A percentile compares a stretch with the other conserved stretches of the same genome.
These are phyloP conservation scores for Phyllotreta striolata DNA, from an alignment of 2,888 invertebrate genomes.

Conservation along the genomic window DNA sequence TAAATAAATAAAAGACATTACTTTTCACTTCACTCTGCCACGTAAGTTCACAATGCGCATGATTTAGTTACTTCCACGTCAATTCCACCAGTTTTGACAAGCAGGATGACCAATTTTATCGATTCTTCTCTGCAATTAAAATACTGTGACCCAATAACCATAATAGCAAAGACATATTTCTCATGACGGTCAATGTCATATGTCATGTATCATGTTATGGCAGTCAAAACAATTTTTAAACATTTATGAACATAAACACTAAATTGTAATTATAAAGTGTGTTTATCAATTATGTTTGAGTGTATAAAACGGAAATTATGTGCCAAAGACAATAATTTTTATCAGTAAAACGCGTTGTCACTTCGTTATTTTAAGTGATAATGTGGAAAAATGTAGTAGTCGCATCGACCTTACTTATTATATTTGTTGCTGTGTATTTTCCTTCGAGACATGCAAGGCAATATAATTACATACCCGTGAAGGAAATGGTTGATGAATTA, in stretches of 20 bases:
- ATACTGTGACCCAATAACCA: not conserved
- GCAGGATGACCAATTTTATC: not conserved
- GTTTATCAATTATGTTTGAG: no score
- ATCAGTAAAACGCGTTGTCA: no score
- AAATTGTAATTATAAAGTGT: no score
- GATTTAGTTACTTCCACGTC: conserved; percentile 63
- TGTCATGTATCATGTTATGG: no score
- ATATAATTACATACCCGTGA: conserved; percentile 53
- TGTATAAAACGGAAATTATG: no score
- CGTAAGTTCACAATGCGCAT: conserved; percentile 69
- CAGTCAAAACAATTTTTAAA: no score
- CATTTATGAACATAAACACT: no score
- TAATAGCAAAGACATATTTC: not conserved
- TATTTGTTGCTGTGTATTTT: conserved; percentile 53
- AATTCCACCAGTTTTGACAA: conserved; percentile 49
- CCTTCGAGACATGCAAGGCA: conserved; percentile 57
- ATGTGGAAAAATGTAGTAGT: conserved; percentile 46
- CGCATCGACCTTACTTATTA: conserved; percentile 42
- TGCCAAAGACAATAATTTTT: no score
- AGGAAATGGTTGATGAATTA: conserved; percentile 50
- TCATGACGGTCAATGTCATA: no score
- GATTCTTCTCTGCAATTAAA: not conserved
- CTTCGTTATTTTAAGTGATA: conserved; percentile 19
- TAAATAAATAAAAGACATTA: conserved; percentile 49
- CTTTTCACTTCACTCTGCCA: conserved; percentile 63